Percentiles rank a stretch among this genome's conserved stretches.
Evolutionary conservation across 2,113 vertebrate species (phyloP).

Genomic region (Megaleporinus macrocephalus): DNA sequence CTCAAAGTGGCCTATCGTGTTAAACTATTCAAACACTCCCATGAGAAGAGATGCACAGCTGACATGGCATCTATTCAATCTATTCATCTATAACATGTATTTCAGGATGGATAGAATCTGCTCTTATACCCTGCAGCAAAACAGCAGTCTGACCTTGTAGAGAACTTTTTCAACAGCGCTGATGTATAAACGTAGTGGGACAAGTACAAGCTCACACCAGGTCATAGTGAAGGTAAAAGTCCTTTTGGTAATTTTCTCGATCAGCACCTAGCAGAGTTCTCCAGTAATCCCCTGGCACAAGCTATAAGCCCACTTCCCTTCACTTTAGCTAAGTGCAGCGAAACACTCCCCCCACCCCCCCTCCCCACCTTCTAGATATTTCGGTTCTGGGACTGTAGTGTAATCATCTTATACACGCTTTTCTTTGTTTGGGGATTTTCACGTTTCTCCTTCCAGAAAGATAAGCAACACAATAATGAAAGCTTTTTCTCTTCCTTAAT

Average conservation of each 20-base stretch:
- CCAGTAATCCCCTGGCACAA: conserved; percentile 40
- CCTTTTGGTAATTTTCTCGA: conserved; percentile 28
- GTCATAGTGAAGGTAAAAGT: conserved; percentile 48
- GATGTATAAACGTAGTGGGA: background rate
- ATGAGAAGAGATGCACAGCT: too few species aligned
- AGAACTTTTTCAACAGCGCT: too few species aligned
- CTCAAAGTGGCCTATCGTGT: too few species aligned
- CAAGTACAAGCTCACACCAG: conserved; percentile 71
- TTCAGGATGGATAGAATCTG: too few species aligned
- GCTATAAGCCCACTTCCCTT: conserved; percentile 36
- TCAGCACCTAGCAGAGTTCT: conserved; percentile 44
- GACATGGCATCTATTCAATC: too few species aligned
- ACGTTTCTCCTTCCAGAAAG: conserved; percentile 86
- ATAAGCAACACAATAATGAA: conserved; percentile 90
- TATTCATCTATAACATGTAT: too few species aligned
- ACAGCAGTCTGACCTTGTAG: too few species aligned
- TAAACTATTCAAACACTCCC: too few species aligned
- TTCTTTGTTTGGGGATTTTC: conserved; percentile 71
- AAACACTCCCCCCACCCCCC: conserved; percentile 35
- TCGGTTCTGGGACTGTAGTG: conserved; percentile 49
- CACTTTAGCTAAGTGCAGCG: conserved; percentile 45
- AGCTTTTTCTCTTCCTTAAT: conserved; percentile 88
- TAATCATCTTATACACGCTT: conserved; percentile 62
- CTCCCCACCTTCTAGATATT: conserved; percentile 59
- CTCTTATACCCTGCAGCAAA: too few species aligned